Evolutionary conservation across 2,888 invertebrate species (phyloP).

Genomic region (Lapara coniferarum): DNA sequence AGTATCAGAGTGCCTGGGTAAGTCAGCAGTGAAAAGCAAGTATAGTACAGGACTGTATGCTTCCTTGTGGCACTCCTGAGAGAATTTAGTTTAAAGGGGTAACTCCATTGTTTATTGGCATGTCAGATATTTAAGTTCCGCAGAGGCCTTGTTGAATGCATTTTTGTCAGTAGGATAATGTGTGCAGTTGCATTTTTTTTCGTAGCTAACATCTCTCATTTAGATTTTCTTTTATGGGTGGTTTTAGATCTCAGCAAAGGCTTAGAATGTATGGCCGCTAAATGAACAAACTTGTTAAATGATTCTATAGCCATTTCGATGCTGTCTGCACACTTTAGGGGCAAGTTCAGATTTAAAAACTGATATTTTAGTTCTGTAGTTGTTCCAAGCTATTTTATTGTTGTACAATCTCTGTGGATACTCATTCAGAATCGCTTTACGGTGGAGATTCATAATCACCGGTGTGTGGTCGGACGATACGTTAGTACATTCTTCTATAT

Average conservation of each 20-base stretch:
- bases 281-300: too few species aligned
- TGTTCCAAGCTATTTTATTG: conserved; percentile 11
- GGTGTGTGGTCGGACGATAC: neutral
- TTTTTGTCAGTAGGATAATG: conserved; percentile 15
- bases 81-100: conserved; percentile 27
- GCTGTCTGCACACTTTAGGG: too few species aligned
- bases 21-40: conserved; percentile 30
- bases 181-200: too few species aligned
- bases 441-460: neutral
- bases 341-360: too few species aligned
- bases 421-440: neutral
- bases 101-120: neutral
- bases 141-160: conserved; percentile 14
- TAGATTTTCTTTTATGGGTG: too few species aligned
- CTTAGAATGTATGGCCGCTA: too few species aligned
- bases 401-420: neutral
- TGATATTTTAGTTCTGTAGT: too few species aligned
- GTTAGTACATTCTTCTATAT: neutral
- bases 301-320: too few species aligned
- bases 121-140: neutral
- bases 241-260: too few species aligned
- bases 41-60: conserved; percentile 32
- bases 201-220: too few species aligned
- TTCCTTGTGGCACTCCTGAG: conserved; percentile 36
- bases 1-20: conserved; percentile 16